These are phyloP conservation scores for Notechis scutatus DNA, from an alignment of 2,113 vertebrate species.

Conservation along the genomic window DNA sequence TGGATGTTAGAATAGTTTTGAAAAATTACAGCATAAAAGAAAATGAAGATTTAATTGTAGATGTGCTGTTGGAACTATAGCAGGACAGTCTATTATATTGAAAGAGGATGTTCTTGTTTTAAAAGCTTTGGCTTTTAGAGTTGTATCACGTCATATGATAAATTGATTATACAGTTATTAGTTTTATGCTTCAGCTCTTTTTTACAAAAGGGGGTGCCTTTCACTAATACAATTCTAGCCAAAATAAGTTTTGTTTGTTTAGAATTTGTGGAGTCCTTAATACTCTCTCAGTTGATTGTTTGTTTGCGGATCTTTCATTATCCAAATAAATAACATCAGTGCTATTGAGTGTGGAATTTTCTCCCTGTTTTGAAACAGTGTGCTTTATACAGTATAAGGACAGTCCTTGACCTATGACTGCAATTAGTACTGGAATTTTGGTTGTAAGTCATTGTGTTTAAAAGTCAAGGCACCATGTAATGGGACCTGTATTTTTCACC, in stretches of 20 bases:
- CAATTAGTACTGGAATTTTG: neutral
- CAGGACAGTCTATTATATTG: conserved; percentile 81
- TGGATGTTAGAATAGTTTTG: conserved; percentile 83
- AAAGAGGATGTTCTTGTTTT: conserved; percentile 84
- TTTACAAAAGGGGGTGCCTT: no score
- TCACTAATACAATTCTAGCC: no score
- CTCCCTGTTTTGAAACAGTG: neutral
- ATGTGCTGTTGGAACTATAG: conserved; percentile 70
- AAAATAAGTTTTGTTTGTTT: neutral
- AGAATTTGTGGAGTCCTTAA: neutral
- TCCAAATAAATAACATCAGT: neutral
- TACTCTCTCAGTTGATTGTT: neutral
- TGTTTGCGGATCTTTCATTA: neutral
- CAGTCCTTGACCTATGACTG: neutral
- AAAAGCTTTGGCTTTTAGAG: conserved; percentile 83
- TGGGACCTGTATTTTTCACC: neutral
- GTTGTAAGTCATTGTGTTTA: neutral
- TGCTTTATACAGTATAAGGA: neutral
- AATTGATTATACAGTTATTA: conserved; percentile 43
- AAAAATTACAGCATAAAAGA: conserved; percentile 62
- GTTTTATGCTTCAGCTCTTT: conserved; percentile 13
- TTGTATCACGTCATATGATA: conserved; percentile 80
- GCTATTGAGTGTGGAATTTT: neutral
- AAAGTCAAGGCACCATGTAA: neutral
- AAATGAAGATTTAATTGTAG: conserved; percentile 51